Percentiles rank a stretch among this genome's conserved stretches.
These are phyloP conservation scores for Aleadryas rufinucha DNA, from an alignment of 2,113 vertebrate genomes.

Conservation along the genomic window DNA sequence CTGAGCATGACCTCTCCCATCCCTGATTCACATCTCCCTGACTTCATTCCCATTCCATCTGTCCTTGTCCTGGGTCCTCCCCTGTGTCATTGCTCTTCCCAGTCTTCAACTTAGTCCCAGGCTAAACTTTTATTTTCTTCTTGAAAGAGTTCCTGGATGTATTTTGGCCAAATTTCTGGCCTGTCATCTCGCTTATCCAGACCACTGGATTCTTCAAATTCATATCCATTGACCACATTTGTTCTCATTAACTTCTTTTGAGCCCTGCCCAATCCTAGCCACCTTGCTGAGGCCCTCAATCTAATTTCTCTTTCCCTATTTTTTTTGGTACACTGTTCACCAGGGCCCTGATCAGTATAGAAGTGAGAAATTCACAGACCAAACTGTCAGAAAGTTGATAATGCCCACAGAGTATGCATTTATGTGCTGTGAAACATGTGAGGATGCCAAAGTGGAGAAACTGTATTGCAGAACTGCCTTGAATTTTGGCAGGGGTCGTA, in stretches of 20 bases:
- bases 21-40: neutral
- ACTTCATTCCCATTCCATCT: neutral
- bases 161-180: neutral
- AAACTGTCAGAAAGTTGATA: constrained; percentile 7
- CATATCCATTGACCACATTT: neutral
- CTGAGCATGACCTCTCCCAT: neutral
- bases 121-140: neutral
- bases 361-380: neutral
- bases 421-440: constrained; percentile 8
- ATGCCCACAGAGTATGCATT: neutral
- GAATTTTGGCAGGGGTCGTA: neutral
- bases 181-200: neutral
- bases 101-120: neutral
- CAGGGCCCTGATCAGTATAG: neutral
- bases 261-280: neutral
- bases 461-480: neutral
- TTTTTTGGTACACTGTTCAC: neutral
- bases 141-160: neutral
- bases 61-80: neutral
- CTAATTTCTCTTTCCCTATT: neutral
- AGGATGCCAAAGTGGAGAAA: neutral
- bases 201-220: neutral
- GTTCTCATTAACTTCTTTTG: neutral
- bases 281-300: neutral
- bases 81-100: neutral